Evolutionary conservation across 1,140 invertebrate species (phyloP).

Genomic region (Dreissena polymorpha): DNA sequence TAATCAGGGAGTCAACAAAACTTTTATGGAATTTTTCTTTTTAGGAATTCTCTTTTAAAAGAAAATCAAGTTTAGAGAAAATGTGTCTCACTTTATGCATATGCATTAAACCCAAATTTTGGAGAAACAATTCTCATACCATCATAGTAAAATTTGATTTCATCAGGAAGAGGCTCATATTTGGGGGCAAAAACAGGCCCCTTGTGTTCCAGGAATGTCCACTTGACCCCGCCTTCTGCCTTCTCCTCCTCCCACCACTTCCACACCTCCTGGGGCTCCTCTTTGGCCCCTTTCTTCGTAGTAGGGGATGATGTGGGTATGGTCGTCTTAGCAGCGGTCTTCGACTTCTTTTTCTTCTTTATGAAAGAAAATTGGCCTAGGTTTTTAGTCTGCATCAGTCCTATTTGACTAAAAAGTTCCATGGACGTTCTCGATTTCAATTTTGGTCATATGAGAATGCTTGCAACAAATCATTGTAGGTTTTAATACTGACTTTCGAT

Average conservation of each 20-base stretch:
- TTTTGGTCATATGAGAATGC: too few relatives aligned
- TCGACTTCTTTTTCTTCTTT: slow-evolving; percentile 51
- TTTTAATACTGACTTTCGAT: too few relatives aligned
- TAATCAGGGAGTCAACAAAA: too few relatives aligned
- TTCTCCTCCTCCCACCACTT: slow-evolving; percentile 98
- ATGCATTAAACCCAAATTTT: not conserved
- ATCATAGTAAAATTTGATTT: slow-evolving; percentile 96
- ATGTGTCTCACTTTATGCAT: too few relatives aligned
- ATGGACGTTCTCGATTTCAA: too few relatives aligned
- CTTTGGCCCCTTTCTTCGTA: slow-evolving; percentile 83
- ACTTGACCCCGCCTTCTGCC: slow-evolving; percentile 95
- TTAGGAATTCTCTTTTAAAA: too few relatives aligned
- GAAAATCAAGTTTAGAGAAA: too few relatives aligned
- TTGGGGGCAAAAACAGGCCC: slow-evolving; percentile 97
- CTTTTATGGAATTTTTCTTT: too few relatives aligned
- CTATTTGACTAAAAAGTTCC: too few relatives aligned
- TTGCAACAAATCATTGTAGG: too few relatives aligned
- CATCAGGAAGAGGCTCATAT: slow-evolving; percentile 95
- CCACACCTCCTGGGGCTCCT: slow-evolving; percentile 92
- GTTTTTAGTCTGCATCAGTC: too few relatives aligned
- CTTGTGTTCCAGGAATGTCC: slow-evolving; percentile 97
- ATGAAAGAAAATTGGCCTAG: not conserved
- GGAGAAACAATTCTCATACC: too few relatives aligned
- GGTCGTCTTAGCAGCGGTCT: not conserved
- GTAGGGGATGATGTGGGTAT: not conserved